phyloP scores from a whole-genome alignment of 2,797 vertebrate species.

The Falco biarmicus region DNA sequence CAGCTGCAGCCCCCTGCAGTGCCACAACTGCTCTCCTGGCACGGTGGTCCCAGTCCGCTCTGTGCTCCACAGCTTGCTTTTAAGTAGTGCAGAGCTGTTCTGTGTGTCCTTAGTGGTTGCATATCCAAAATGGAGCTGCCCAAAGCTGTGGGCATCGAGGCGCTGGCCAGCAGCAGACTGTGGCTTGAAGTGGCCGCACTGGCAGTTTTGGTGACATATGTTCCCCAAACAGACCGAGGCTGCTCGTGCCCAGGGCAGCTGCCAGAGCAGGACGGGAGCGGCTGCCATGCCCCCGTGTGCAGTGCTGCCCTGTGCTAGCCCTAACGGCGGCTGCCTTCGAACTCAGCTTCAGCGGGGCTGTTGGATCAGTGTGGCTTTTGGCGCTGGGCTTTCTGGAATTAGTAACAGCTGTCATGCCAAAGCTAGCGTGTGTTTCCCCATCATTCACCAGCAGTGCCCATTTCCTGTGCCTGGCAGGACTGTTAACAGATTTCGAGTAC shows the following conservation, averaged over 20 bases:
- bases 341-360: background rate
- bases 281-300: background rate
- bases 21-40: background rate
- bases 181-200: accelerated
- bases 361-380: background rate
- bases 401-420: accelerated
- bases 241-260: accelerated
- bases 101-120: background rate
- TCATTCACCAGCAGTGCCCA: background rate
- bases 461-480: background rate
- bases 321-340: accelerated
- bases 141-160: accelerated
- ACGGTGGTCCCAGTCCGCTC: too few relatives aligned
- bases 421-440: accelerated
- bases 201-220: background rate
- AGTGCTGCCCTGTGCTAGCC: background rate
- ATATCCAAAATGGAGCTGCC: background rate
- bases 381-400: background rate
- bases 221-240: background rate
- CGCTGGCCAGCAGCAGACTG: background rate
- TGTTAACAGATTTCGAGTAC: background rate
- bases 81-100: accelerated
- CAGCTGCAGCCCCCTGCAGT: background rate
- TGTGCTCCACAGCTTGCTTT: accelerated
- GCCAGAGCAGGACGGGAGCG: background rate